Base-by-base conservation (phyloP, 2,797 vertebrate genomes). In the Enoplosus armatus region DNA sequence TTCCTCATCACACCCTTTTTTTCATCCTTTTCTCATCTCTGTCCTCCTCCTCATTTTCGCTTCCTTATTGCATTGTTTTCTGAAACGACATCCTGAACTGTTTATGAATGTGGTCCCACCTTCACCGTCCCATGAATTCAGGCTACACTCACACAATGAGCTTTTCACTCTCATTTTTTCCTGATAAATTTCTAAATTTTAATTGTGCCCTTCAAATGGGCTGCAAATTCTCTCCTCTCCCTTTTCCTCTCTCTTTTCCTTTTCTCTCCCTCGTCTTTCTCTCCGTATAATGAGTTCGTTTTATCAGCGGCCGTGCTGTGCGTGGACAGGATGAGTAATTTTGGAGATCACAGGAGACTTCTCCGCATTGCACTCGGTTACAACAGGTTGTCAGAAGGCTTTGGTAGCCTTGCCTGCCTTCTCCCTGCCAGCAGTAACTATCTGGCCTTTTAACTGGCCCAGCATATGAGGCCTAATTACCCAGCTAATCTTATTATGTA, bases 381-480 rank as follows among this genome's bases (percentile, higher is more conserved):
- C 92, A 93, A 93, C 92, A 92, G 89, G 91, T 92, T 93, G 90
- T 93, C 90, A 84, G 80, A 74, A 88, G 72, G 85, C 84, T 89
- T 75, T 83, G 75, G 85, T 86, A 88, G 81, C 59, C 39, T 79
- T 72, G 7, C 56, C 71, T 61, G 48, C 29, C 61, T 69, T 77
- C 51, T 75, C 10, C 29, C 72, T 81, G 68, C 71, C 66, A 75
- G 67, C 85, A 77, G 39, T 64, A 79, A 82, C 84, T 90, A 72
- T 78, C 79, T 64, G 71, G 74, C 60, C 72, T 89, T 84, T 90
- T 79, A 76, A 53, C 75, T 70, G n/a, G n/a, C n/a, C 7, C 65
- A 59, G 78, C 74, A 83, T 55, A 87, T 77, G 68, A 85, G 67
- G 26, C 75, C 75, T 87, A 87, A 89, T 91, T 90, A 90, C 20